These are phyloP conservation scores for Hyles lineata DNA, from an alignment of 2,888 invertebrate species.

Conservation along the genomic window DNA sequence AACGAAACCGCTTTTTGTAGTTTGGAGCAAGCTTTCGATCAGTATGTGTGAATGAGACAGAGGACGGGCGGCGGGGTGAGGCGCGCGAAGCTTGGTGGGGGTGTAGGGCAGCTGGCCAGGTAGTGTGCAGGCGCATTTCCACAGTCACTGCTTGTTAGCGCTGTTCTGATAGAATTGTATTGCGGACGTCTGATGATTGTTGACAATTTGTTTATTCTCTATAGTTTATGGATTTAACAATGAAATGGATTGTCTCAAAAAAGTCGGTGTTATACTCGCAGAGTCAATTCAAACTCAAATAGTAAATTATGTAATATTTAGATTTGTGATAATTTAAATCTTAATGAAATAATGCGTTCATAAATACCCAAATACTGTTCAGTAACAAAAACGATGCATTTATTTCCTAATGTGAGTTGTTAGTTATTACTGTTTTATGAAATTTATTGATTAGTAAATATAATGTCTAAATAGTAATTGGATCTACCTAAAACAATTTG, in stretches of 20 bases:
- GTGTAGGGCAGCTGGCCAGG: constrained; percentile 81
- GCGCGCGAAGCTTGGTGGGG: constrained; percentile 73
- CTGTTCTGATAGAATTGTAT: constrained; percentile 74
- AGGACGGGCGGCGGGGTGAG: constrained; percentile 73
- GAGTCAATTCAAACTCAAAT: too few relatives aligned
- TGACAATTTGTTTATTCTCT: constrained; percentile 48
- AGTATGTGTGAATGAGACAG: constrained; percentile 72
- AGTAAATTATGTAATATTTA: too few relatives aligned
- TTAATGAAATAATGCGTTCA: too few relatives aligned
- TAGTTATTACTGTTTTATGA: too few relatives aligned
- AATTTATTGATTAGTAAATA: too few relatives aligned
- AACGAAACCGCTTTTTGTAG: constrained; percentile 81
- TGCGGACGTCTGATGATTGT: constrained; percentile 67
- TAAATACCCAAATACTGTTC: too few relatives aligned
- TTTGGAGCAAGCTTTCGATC: constrained; percentile 69
- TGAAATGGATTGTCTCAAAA: neutral
- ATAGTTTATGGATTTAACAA: neutral
- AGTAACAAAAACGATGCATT: too few relatives aligned
- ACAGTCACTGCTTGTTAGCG: constrained; percentile 81
- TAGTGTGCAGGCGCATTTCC: constrained; percentile 77
- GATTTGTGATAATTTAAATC: too few relatives aligned
- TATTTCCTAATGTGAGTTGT: too few relatives aligned
- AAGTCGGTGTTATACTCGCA: too few relatives aligned
- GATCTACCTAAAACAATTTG: too few relatives aligned
- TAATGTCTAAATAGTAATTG: too few relatives aligned